Base-by-base conservation (phyloP, 92 coral and sea anemone genomes). In the Siderastrea radians region DNA sequence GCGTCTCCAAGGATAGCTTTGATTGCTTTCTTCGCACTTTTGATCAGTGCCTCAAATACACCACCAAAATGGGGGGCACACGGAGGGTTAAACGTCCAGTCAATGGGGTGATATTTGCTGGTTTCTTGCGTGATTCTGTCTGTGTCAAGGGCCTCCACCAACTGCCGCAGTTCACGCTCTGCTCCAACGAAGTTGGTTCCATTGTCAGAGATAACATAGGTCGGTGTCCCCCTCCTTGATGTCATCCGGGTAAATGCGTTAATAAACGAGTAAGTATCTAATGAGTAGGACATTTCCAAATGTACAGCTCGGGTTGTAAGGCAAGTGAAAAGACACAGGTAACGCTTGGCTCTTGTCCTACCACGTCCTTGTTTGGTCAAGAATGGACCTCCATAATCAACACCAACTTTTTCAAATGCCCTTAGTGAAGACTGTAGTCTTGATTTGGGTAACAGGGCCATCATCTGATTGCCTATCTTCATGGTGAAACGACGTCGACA, bases 171-270 rank as follows among this genome's bases (percentile, higher is more conserved):
- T 68, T 68, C 73, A 11, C 84, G 67, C 3, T 92, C 91, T 38
- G 93, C 95, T 48, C 93, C 88, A 26, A 90, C 85, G 72, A 90
- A 90, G 77, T 85, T 93, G 55, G 68, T 79, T 62, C 92, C 96
- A 54, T 89, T 89, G 76, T 93, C 95, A 7, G 89, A 82, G 12
- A 85, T 46, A 38, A 89, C 63, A 49, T 70, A 68, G 53, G 15
- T 9, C 10, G 95, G 93, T 6, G 79, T 83, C 59, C 90, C 92
- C 79, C 91, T 47, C 54, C 93, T 86, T 49, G 76, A 72, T 12
- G 69, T 88, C 93, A 87, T 87, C 38, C 88, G 93, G 78, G 68
- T 79, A 71, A 90, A 89, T 1, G 93, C 86, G 49, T 92, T 92
- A 15, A 92, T 59, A 53, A 85, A 85, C 17, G 73, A 68, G 76